Evolutionary conservation across 2,797 vertebrate species (phyloP).

Genomic region (Manis pentadactyla): DNA sequence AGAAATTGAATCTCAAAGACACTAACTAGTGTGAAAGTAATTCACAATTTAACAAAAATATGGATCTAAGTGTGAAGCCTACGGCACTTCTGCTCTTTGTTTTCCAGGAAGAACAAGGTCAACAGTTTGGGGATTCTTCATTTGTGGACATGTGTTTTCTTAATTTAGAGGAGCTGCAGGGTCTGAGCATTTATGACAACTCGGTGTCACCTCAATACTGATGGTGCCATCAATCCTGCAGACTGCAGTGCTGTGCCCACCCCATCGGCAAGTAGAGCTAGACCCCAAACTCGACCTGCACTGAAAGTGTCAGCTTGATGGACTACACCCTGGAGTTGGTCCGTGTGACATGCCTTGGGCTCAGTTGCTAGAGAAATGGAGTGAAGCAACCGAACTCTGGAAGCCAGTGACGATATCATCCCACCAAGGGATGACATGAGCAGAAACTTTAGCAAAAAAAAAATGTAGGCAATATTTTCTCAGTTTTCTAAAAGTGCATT

Average conservation of each 20-base stretch:
- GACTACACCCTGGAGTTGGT: neutral
- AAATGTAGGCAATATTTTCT: neutral
- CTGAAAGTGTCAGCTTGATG: neutral
- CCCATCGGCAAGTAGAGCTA: neutral
- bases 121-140: neutral
- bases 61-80: neutral
- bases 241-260: neutral
- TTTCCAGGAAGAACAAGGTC: neutral
- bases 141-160: neutral
- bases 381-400: neutral
- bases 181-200: neutral
- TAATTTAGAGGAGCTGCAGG: constrained; percentile 1
- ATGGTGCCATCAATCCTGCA: neutral
- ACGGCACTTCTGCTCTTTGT: neutral
- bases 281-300: neutral
- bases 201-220: neutral
- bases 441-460: neutral
- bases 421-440: neutral
- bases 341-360: neutral
- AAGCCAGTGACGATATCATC: neutral
- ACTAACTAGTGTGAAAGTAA: neutral
- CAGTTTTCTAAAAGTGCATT: neutral
- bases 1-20: neutral
- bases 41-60: neutral
- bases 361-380: neutral